Base-by-base conservation (phyloP, 2,797 vertebrate species). In the Epinephelus malabaricus region DNA sequence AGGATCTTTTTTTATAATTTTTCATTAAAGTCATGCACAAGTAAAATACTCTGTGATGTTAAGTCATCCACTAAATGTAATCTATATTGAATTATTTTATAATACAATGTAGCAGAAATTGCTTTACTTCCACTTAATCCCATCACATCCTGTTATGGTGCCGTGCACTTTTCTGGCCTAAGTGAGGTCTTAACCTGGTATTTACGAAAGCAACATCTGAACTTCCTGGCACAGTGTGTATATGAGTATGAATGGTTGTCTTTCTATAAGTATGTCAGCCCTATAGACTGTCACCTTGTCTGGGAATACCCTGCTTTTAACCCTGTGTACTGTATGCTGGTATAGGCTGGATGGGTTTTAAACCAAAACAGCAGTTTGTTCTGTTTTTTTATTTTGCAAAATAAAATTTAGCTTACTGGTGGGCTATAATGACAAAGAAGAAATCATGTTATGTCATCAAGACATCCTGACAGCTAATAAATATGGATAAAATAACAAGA, bases 401-500 rank as follows among this genome's bases (percentile, higher is more conserved):
- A 53, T 77, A 15, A 63, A 68, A 27, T 23, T 72, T 17, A 25
- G 51, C 59, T 79, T 17, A 17, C 30, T 76, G 49, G 65, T 69
- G 43, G 45, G 59, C 58, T 14, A 13, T 58, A 51, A 47, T 59
- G 60, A 53, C 43, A 58, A 43, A 65, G 0, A 0, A 56, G 43
- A 82, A 62, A 62, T 27, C 19, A 56, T 55, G 27, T 58, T 14
- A 40, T 3, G 61, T 65, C 56, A 69, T 71, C 50, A 54, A 84
- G 55, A 59, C 47, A 4, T 18, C 59, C 53, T 59, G 55, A 69
- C 80, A 86, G 82, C 43, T 45, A 10, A 65, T 85, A 88, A 82
- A 88, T 79, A 82, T 73, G 58, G 58, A 78, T 70, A 59, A 71
- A 84, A 76, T 27, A 70, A 89, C 15, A 71, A 58, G 59, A 77